phyloP scores from a whole-genome alignment of 2,888 invertebrate genomes.

The Netelia fuscicornis region DNA sequence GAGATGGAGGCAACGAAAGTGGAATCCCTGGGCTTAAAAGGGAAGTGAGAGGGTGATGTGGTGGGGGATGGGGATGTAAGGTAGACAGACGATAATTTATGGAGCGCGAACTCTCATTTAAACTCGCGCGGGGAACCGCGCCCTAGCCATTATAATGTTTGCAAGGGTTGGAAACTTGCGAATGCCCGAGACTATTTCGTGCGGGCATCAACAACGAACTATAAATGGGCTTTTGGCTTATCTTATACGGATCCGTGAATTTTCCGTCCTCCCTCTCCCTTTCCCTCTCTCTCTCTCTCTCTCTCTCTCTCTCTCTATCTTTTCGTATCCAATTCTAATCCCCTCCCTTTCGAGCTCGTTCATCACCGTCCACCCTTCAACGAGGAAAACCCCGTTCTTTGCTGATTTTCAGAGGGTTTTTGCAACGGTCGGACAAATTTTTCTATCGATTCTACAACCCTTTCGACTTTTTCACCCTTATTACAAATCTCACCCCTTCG shows the following conservation, averaged over 20 bases:
- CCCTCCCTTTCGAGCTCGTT: background rate
- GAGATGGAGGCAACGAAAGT: background rate
- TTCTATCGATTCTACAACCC: too few relatives aligned
- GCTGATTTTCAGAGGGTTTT: conserved; percentile 21
- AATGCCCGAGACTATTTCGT: conserved; percentile 69
- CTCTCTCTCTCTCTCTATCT: background rate
- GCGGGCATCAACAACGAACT: conserved; percentile 78
- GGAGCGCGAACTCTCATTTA: conserved; percentile 80
- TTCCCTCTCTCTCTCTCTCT: too few relatives aligned
- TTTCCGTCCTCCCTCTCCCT: conserved; percentile 58
- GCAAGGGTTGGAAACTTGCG: conserved; percentile 73
- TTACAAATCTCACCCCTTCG: too few relatives aligned
- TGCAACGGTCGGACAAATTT: background rate
- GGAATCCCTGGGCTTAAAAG: background rate
- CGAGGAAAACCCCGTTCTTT: conserved; percentile 16
- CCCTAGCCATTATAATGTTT: conserved; percentile 76
- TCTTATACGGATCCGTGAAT: conserved; percentile 75
- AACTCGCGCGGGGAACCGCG: conserved; percentile 75
- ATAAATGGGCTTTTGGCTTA: conserved; percentile 83
- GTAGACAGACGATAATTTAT: conserved; percentile 77
- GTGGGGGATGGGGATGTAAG: conserved; percentile 26
- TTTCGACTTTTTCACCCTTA: too few relatives aligned
- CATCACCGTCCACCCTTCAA: conserved; percentile 6
- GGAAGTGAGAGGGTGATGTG: conserved; percentile 6
- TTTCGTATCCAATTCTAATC: background rate